phyloP scores from a whole-genome alignment of 2,888 invertebrate genomes.

The Eueremaeus valkanovi region DNA sequence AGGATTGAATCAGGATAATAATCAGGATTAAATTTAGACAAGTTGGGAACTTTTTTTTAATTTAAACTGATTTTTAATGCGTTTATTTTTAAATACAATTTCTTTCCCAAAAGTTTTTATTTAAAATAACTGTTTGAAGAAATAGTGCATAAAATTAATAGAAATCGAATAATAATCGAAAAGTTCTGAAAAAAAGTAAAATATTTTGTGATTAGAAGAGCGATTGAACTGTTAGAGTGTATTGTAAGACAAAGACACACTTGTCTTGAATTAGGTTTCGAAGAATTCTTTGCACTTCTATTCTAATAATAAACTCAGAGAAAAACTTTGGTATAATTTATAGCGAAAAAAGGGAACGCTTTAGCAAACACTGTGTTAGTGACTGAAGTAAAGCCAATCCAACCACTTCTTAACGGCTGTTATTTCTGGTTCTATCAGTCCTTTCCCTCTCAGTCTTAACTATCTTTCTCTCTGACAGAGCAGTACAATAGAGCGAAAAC shows the following conservation, averaged over 20 bases:
- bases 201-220: background rate
- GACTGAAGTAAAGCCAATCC: background rate
- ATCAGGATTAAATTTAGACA: too few relatives aligned
- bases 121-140: too few relatives aligned
- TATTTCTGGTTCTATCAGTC: constrained; percentile 10
- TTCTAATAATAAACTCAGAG: constrained; percentile 2
- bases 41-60: too few relatives aligned
- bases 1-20: too few relatives aligned
- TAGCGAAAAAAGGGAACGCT: constrained; percentile 14
- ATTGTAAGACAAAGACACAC: constrained; percentile 2
- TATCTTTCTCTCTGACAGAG: background rate
- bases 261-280: constrained; percentile 19
- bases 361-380: constrained; percentile 10
- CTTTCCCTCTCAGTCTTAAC: constrained; percentile 1
- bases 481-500: background rate
- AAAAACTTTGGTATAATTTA: background rate
- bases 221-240: background rate
- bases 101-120: too few relatives aligned
- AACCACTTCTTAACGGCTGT: constrained; percentile 7
- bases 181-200: background rate
- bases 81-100: too few relatives aligned
- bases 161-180: too few relatives aligned
- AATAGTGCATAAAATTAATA: too few relatives aligned
- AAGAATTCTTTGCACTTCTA: background rate
- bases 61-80: too few relatives aligned